Base-by-base conservation (phyloP, 2,113 vertebrate genomes). In the Pteronura brasiliensis region DNA sequence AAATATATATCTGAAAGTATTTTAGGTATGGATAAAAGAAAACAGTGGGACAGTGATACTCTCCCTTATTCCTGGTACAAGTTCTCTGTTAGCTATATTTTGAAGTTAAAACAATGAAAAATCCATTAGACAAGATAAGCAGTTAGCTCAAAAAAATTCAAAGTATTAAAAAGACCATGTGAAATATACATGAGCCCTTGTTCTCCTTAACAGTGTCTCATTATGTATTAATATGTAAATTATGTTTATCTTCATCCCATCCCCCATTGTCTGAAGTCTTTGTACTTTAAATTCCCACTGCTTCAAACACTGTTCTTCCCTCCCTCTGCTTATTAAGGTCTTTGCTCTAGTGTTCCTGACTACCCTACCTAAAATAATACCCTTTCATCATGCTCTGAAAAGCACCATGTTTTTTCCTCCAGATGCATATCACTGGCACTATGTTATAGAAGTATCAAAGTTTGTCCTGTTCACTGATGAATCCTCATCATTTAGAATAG, bases 261-360 rank as follows among this genome's bases (percentile, higher is more conserved):
- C 29, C 5, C 3, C 14, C 65, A 57, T 3, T 17, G 36, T 49
- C 52, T 39, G 4, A 4, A 6, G 44, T 15, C 59, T 59, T 15
- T 6, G 17, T 1, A 47, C 29, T 4, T 61, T 42, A 13, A 6
- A 29, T 36, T 21, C 9, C 1, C 4, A 71, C 3, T 2, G 0
- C 17, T 20, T 47, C 31, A 52, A 9, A 93, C 42, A 14, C 0
- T 57, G 72, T 81, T 44, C 34, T 29, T 14, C 25, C 8, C 3
- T 14, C 39, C 25, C 18, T 59, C 8, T 34, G 18, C 12, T 90
- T 72, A 20, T 1, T 10, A 4, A 39, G 29, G 34, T 27, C 39
- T 61, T 81, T 3, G 9, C 39, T 52, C 27, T 59, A 31, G 14
- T 25, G 3, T n/a, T 71, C 36, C 44, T 57, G 81, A 49, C 23